Percentiles rank a stretch among this genome's conserved stretches.
Evolutionary conservation across 2,113 vertebrate species (phyloP).

Genomic region (Grallaria varia): DNA sequence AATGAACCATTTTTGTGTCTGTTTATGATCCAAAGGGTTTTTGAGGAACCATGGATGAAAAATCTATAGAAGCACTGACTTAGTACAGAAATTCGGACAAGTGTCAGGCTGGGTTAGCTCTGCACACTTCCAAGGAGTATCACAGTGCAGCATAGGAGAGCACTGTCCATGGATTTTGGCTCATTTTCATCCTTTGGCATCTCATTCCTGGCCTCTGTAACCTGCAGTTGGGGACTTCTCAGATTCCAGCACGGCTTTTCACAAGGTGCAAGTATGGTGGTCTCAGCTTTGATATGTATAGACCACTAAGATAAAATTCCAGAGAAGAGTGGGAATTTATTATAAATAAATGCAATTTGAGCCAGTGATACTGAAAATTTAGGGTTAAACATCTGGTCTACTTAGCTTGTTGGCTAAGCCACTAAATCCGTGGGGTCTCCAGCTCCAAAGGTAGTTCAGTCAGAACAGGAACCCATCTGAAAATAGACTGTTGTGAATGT

Average conservation of each 20-base stretch:
- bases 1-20: background rate
- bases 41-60: background rate
- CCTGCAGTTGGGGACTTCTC: background rate
- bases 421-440: background rate
- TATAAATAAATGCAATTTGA: background rate
- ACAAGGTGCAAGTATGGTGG: background rate
- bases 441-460: background rate
- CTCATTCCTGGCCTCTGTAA: background rate
- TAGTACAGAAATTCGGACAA: background rate
- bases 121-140: accelerated
- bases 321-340: background rate
- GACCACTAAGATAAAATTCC: background rate
- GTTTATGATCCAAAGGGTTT: background rate
- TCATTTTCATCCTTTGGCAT: background rate
- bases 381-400: background rate
- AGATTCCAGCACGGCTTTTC: background rate
- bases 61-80: background rate
- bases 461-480: background rate
- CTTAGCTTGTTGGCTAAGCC: background rate
- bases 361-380: background rate
- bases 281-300: background rate
- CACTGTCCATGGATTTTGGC: background rate
- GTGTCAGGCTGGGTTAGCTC: accelerated
- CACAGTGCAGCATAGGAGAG: background rate
- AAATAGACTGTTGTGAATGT: background rate